A percentile compares a stretch with the other conserved stretches of the same genome.
Conservation (phyloP, 2,888 invertebrate genomes). For the Scrobipalpa atriplicella region DNA sequence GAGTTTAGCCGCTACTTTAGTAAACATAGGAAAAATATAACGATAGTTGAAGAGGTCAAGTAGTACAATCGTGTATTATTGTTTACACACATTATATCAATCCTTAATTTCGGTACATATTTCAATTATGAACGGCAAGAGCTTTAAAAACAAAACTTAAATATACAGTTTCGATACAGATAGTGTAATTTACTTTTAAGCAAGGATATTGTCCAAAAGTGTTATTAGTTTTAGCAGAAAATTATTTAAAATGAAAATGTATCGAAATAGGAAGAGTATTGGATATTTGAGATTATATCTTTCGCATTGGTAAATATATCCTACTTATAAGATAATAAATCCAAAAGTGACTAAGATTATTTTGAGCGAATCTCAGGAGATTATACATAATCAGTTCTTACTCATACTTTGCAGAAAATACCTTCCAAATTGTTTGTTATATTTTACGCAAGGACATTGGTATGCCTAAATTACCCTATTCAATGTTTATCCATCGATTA, state of each 20-base stretch:
- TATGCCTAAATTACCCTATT: too few species aligned
- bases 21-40: slow-evolving; percentile 9
- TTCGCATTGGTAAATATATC: not conserved
- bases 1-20: not conserved
- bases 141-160: not conserved
- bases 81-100: not conserved
- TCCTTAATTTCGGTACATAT: too few species aligned
- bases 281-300: slow-evolving; percentile 17
- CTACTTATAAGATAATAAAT: too few species aligned
- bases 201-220: not conserved
- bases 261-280: slow-evolving; percentile 5
- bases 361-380: too few species aligned
- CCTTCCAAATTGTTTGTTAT: too few species aligned
- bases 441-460: too few species aligned
- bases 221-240: not conserved
- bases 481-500: too few species aligned
- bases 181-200: not conserved
- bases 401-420: too few species aligned
- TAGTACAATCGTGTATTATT: not conserved
- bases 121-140: too few species aligned
- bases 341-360: too few species aligned
- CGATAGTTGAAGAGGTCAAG: not conserved
- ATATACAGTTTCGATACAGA: not conserved
- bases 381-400: too few species aligned
- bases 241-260: too few species aligned